A percentile compares a stretch with the other conserved stretches of the same genome.
Conservation (phyloP, 1,140 invertebrate species). For the Diuraphis noxia region DNA sequence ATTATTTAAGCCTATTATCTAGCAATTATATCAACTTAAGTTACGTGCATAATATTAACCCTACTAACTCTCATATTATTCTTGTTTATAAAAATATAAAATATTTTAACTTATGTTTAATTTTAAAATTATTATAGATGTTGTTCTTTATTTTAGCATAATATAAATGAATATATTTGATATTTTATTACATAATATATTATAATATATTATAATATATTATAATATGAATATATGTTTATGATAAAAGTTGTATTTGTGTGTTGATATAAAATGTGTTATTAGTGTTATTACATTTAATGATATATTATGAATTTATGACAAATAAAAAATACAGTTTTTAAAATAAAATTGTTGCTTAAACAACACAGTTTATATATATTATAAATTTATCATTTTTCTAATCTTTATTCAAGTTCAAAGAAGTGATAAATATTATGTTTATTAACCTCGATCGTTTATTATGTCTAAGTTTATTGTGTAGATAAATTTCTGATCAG, state of each 20-base stretch:
- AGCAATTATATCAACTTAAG: not conserved
- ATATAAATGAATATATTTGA: not conserved
- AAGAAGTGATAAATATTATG: not conserved
- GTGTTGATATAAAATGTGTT: not conserved
- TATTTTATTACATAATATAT: not conserved
- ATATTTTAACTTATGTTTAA: slow-evolving; percentile 17
- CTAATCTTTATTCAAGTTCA: not conserved
- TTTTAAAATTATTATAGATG: slow-evolving; percentile 8
- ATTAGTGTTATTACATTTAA: no score
- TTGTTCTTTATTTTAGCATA: not conserved
- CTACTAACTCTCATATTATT: slow-evolving; percentile 22
- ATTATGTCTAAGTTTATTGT: not conserved
- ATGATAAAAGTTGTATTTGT: not conserved
- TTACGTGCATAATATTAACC: not conserved
- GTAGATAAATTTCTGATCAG: not conserved
- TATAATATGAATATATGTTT: no score
- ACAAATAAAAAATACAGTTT: not conserved
- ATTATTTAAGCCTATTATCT: not conserved
- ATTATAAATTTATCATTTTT: not conserved
- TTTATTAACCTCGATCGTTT: not conserved
- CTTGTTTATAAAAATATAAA: not conserved
- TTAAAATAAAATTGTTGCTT: not conserved
- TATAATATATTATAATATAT: not conserved
- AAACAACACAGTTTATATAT: not conserved
- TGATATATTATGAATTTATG: not conserved